Conservation (phyloP, 2,113 vertebrate genomes). For the Triplophysa rosa region DNA sequence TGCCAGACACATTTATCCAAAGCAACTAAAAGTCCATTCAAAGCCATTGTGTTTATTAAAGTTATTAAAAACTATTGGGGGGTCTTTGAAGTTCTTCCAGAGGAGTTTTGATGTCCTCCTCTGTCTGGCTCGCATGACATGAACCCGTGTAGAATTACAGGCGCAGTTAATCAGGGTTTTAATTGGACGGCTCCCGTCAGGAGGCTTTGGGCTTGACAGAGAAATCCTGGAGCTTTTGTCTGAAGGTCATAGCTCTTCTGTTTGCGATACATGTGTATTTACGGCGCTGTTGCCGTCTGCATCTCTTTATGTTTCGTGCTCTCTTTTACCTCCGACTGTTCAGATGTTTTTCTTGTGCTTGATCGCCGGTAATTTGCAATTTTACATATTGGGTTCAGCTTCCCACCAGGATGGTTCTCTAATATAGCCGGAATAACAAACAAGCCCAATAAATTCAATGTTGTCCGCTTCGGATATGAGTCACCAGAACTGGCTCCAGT, state of each 20-base stretch:
- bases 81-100: background rate
- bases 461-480: no score
- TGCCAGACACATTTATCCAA: no score
- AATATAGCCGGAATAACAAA: slow-evolving; percentile 12
- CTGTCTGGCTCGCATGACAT: background rate
- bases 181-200: slow-evolving; percentile 1
- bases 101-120: background rate
- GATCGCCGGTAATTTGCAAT: slow-evolving; percentile 21
- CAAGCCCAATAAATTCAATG: background rate
- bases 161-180: background rate
- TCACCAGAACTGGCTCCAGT: no score
- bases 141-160: background rate
- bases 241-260: background rate
- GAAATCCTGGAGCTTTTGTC: slow-evolving; percentile 11
- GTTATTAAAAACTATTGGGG: no score
- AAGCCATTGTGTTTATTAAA: no score
- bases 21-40: no score
- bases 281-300: background rate
- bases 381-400: slow-evolving; percentile 18
- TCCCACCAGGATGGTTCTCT: background rate
- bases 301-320: background rate
- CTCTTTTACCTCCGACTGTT: slow-evolving; percentile 24
- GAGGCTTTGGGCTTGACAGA: background rate
- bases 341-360: slow-evolving; percentile 23
- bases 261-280: slow-evolving; percentile 3